A percentile compares a stretch with the other conserved stretches of the same genome.
These are phyloP conservation scores for Coracopsis vasa DNA, from an alignment of 2,113 vertebrate species.

Conservation along the genomic window DNA sequence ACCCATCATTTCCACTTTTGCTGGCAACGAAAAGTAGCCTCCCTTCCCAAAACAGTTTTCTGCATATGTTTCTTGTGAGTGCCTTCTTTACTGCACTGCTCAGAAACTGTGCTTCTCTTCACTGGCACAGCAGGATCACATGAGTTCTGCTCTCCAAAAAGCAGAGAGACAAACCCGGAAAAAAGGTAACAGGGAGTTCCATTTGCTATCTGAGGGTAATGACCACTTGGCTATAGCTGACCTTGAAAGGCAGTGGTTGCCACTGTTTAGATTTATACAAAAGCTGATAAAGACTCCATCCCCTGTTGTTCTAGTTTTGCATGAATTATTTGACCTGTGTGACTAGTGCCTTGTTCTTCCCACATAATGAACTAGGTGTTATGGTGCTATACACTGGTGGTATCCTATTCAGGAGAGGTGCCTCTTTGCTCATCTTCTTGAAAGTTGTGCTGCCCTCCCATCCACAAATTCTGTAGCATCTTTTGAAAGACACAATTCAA, in stretches of 20 bases:
- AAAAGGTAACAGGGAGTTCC: background rate
- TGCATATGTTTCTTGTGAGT: background rate
- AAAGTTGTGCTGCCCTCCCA: background rate
- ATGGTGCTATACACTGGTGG: background rate
- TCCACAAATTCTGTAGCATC: background rate
- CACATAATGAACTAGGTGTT: background rate
- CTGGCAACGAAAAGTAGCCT: background rate
- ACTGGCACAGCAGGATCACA: rapidly evolving
- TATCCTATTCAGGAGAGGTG: background rate
- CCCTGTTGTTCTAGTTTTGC: background rate
- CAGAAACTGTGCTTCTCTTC: background rate
- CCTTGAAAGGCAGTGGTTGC: background rate
- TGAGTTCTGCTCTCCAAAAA: background rate
- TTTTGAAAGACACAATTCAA: background rate
- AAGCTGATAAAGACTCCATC: background rate
- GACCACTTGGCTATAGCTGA: background rate
- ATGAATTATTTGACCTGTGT: background rate
- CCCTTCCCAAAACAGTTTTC: background rate
- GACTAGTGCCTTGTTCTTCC: background rate
- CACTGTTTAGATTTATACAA: background rate
- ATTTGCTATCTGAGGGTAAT: background rate
- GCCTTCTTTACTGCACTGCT: background rate
- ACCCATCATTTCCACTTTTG: background rate
- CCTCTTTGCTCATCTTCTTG: background rate
- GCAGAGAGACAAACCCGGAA: background rate